A percentile compares a stretch with the other conserved stretches of the same genome.
These are phyloP conservation scores for Acropora yongei DNA, from an alignment of 64 coral and sea anemone genomes.

Conservation along the genomic window DNA sequence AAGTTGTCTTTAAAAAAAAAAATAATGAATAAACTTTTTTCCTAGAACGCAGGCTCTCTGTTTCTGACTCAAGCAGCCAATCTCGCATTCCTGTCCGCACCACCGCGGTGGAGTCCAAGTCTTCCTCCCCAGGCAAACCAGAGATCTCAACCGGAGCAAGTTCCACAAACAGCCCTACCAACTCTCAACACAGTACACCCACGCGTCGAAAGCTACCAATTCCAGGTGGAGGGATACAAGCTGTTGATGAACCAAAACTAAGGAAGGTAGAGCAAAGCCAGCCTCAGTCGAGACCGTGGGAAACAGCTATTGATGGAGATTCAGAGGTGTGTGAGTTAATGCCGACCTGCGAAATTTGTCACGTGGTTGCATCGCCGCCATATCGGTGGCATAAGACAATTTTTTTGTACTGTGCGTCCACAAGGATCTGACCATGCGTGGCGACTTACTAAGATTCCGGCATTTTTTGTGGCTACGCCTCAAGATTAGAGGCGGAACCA, in stretches of 20 bases:
- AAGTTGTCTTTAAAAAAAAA: no score
- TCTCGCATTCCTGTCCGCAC: conserved; percentile 24
- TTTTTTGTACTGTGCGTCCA: no score
- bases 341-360: no score
- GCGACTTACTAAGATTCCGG: no score
- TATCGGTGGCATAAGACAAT: no score
- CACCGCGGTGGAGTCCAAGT: conserved; percentile 4
- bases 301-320: conserved; percentile 62
- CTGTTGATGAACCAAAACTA: conserved; percentile 19
- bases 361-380: no score
- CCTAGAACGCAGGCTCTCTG: not conserved
- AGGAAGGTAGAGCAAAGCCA: not conserved
- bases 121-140: conserved; percentile 21
- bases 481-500: no score
- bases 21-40: not conserved
- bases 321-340: conserved; percentile 61
- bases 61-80: not conserved
- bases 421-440: no score
- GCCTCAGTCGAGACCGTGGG: not conserved
- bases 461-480: no score
- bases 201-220: conserved; percentile 17
- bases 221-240: conserved; percentile 7
- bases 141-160: not conserved
- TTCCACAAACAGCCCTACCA: conserved; percentile 26
- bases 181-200: conserved; percentile 20